Conservation (phyloP, 1,140 invertebrate genomes). For the Ridgeia piscesae region DNA sequence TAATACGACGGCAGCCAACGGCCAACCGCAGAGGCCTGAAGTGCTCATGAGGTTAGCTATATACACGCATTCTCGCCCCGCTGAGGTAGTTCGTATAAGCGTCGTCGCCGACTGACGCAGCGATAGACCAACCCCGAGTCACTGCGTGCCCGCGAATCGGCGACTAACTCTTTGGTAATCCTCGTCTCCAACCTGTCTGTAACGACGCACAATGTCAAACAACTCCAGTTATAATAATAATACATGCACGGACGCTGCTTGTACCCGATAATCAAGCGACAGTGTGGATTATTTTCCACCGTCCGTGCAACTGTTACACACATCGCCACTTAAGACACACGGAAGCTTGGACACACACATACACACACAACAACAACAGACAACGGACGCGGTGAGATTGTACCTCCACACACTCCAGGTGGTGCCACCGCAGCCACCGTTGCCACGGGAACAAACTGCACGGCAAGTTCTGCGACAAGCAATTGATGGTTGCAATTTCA, state of each 20-base stretch:
- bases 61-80: not conserved
- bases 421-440: not conserved
- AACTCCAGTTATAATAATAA: not conserved
- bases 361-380: conserved; percentile 8
- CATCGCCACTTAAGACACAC: not conserved
- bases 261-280: not conserved
- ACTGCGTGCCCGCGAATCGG: not conserved
- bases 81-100: not conserved
- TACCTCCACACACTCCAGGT: not conserved
- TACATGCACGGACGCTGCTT: not conserved
- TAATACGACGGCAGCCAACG: not conserved
- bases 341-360: not conserved
- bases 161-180: conserved; percentile 5
- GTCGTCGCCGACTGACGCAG: not conserved
- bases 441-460: not conserved
- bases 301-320: conserved; percentile 3
- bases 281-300: not conserved
- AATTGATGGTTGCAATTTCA: not conserved
- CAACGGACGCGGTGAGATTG: not conserved
- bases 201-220: not conserved
- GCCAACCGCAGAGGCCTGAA: not conserved
- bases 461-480: not conserved
- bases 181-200: not conserved
- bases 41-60: not conserved
- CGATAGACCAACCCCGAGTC: not conserved